A percentile compares a stretch with the other conserved stretches of the same genome.
phyloP scores from a whole-genome alignment of 2,888 invertebrate genomes.

The Morpho helenor region DNA sequence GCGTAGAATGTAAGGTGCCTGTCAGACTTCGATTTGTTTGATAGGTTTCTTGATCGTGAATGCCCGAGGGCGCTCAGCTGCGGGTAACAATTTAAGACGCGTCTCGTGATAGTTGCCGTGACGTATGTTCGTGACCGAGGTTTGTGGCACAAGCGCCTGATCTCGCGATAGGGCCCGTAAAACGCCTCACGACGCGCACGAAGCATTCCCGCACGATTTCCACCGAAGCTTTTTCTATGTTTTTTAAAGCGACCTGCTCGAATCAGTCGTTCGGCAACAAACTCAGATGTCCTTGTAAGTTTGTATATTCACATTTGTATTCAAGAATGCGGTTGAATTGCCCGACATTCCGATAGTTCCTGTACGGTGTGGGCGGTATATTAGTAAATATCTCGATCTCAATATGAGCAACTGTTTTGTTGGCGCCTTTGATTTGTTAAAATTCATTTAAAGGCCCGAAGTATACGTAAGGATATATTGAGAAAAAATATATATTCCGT shows the following conservation, averaged over 20 bases:
- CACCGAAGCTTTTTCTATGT: conserved; percentile 41
- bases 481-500: no score
- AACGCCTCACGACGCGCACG: conserved; percentile 71
- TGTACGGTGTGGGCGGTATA: conserved; percentile 54
- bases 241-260: conserved; percentile 25
- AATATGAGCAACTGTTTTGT: conserved; percentile 43
- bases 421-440: conserved; percentile 48
- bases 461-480: no score
- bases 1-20: neutral
- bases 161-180: conserved; percentile 67
- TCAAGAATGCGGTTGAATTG: conserved; percentile 70
- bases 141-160: conserved; percentile 60
- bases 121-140: conserved; percentile 73
- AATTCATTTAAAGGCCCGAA: neutral
- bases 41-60: conserved; percentile 59
- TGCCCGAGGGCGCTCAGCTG: conserved; percentile 59
- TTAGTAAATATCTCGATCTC: conserved; percentile 63
- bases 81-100: conserved; percentile 63
- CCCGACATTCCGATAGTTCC: conserved; percentile 60
- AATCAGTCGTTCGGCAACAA: conserved; percentile 8
- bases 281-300: conserved; percentile 56
- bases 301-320: conserved; percentile 59
- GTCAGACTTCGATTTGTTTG: conserved; percentile 20
- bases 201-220: conserved; percentile 62
- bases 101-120: conserved; percentile 51